Evolutionary conservation across 53 echinoderm and acorn worm species (phyloP).

Genomic region (Echinometra lucunter): DNA sequence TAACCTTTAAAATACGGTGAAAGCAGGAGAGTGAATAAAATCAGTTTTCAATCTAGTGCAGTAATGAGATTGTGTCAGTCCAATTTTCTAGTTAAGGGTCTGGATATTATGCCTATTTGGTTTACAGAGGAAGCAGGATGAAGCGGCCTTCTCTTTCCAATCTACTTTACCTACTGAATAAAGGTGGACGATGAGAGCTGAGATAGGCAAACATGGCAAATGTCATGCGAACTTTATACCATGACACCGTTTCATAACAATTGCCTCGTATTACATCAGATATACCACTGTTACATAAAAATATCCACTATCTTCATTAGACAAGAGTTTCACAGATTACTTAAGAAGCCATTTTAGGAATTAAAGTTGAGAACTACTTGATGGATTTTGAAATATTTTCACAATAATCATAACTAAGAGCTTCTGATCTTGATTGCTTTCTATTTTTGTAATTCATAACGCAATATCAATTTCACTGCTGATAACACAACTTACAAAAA

Average conservation of each 20-base stretch:
- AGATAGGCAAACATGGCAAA: background rate
- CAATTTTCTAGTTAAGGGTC: constrained; percentile 20
- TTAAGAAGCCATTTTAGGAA: too few relatives aligned
- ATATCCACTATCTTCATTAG: background rate
- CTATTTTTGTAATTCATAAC: too few relatives aligned
- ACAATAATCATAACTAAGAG: background rate
- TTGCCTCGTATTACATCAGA: too few relatives aligned
- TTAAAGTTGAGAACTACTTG: too few relatives aligned
- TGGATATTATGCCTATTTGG: background rate
- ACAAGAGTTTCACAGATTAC: background rate
- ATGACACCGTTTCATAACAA: background rate
- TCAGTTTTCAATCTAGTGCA: background rate
- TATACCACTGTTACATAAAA: background rate
- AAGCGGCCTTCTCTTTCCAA: background rate
- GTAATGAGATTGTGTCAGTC: constrained; percentile 26
- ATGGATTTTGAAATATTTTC: too few relatives aligned
- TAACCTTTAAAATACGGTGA: background rate
- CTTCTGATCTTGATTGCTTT: background rate
- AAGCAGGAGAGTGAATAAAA: background rate
- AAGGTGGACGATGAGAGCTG: background rate
- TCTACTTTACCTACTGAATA: background rate
- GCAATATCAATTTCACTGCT: too few relatives aligned
- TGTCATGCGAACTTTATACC: background rate
- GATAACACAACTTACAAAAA: too few relatives aligned
- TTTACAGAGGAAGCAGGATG: background rate